A percentile compares a stretch with the other conserved stretches of the same genome.
Conservation (phyloP, 2,888 invertebrate species). For the Cephus pulcher region DNA sequence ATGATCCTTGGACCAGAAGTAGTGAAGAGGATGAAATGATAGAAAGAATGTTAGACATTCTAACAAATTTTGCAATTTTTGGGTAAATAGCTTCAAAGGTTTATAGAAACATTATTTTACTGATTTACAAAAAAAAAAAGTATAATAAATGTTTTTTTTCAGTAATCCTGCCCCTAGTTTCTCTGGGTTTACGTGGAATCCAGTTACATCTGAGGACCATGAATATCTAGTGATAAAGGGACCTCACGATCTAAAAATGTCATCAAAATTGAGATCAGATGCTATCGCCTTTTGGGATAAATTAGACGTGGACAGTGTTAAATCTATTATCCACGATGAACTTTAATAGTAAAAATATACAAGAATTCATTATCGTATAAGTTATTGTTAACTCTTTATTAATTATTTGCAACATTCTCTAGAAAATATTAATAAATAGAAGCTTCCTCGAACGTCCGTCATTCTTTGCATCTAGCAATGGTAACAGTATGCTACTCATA, state of each 20-base stretch:
- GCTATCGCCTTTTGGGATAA: conserved; percentile 10
- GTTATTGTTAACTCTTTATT: background rate
- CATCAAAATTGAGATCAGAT: background rate
- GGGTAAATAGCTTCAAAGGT: background rate
- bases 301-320: conserved; percentile 11
- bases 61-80: conserved; percentile 15
- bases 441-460: background rate
- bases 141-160: background rate
- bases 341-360: background rate
- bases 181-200: conserved; percentile 14
- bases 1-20: background rate
- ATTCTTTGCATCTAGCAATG: too few species aligned
- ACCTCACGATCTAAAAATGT: conserved; percentile 13
- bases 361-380: background rate
- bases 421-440: background rate
- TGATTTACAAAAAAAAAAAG: background rate
- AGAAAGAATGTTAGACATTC: conserved; percentile 10
- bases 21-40: conserved; percentile 12
- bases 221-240: conserved; percentile 12
- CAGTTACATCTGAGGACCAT: conserved; percentile 6
- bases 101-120: background rate
- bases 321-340: conserved; percentile 11
- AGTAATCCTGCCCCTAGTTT: conserved; percentile 19
- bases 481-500: too few species aligned
- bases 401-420: background rate